Base-by-base conservation (phyloP, 2,113 vertebrate species). In the Seriola dumerili region DNA sequence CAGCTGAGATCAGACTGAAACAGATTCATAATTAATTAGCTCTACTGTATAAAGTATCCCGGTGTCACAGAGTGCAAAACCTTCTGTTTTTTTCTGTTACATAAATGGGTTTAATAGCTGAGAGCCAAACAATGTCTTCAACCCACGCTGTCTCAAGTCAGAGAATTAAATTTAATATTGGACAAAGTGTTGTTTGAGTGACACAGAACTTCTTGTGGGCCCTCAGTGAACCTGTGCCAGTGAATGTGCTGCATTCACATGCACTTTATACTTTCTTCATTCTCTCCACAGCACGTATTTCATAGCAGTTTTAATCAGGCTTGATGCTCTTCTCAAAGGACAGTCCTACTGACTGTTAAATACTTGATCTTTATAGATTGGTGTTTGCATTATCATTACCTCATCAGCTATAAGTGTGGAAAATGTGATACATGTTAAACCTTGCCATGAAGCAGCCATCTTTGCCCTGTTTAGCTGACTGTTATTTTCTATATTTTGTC, bases 1-100 rank as follows among this genome's bases (percentile, higher is more conserved):
- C 42, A 25, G 23, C 29, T 13, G 13, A 4, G 36, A 36, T 80
- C 58, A 55, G 76, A 40, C 32, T 52, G 44, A 40, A 46, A 62
- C 17, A 10, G n/a, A 23, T 78, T 62, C 62, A 69, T 69, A 38
- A 69, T 78, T 50, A 38, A 78, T 78, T n/a, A 54, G 32, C 4
- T 42, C 42, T 50, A 19, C 12, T 16, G 55, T 40, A 6, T 52
- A 48, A 19, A 29, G n/a, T 50, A 16, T 78, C 42, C 17, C 8
- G 36, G 25, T 50, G 67, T 67, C 50, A 58, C 23, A 34, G 21
- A 29, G 25, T 13, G 61, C 61, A 76, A 12, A 23, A 8, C 29
- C 23, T 23, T 8, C 40, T 12, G 29, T 29, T 29, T 29, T 62
- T 23, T 38, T 6, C 21, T 25, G 3, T 74, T 12, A 48, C 16